phyloP scores from a whole-genome alignment of 2,113 vertebrate genomes.

The Oplegnathus fasciatus region DNA sequence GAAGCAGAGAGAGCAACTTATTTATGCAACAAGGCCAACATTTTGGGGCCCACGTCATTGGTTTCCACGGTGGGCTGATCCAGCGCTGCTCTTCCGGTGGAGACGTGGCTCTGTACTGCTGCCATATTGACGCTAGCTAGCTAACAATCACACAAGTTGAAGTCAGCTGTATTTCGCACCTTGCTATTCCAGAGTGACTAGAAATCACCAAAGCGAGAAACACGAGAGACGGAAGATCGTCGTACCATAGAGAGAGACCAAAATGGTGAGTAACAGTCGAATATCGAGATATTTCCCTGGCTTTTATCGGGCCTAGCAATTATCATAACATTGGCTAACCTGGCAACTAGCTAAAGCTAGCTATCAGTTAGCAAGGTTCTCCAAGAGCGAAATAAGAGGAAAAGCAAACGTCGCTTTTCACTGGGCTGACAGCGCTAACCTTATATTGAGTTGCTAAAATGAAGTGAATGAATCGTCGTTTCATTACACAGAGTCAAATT shows the following conservation, averaged over 20 bases:
- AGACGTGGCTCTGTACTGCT: slow-evolving; percentile 83
- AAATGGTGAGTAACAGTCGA: slow-evolving; percentile 75
- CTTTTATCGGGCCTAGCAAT: slow-evolving; percentile 62
- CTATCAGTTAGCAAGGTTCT: slow-evolving; percentile 9
- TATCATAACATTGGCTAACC: slow-evolving; percentile 72
- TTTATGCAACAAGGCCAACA: slow-evolving; percentile 42
- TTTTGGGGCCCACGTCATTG: slow-evolving; percentile 71
- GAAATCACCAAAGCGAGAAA: slow-evolving; percentile 20
- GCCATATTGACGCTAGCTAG: slow-evolving; percentile 80
- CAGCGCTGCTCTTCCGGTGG: slow-evolving; percentile 77
- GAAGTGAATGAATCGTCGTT: background rate
- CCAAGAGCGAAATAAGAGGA: slow-evolving; percentile 21
- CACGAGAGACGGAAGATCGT: slow-evolving; percentile 48
- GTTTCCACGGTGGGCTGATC: slow-evolving; percentile 69
- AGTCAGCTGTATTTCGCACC: slow-evolving; percentile 33
- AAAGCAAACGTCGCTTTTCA: background rate
- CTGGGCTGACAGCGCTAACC: background rate
- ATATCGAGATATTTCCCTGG: background rate
- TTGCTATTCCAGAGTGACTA: slow-evolving; percentile 36
- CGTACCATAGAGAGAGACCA: slow-evolving; percentile 58
- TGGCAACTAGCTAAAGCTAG: slow-evolving; percentile 45
- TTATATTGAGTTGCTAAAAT: background rate
- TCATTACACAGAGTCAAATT: background rate
- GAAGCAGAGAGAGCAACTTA: background rate
- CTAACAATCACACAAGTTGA: slow-evolving; percentile 60